These are phyloP conservation scores for Lasioglossum villosulum DNA, from an alignment of 2,888 invertebrate species.

Conservation along the genomic window DNA sequence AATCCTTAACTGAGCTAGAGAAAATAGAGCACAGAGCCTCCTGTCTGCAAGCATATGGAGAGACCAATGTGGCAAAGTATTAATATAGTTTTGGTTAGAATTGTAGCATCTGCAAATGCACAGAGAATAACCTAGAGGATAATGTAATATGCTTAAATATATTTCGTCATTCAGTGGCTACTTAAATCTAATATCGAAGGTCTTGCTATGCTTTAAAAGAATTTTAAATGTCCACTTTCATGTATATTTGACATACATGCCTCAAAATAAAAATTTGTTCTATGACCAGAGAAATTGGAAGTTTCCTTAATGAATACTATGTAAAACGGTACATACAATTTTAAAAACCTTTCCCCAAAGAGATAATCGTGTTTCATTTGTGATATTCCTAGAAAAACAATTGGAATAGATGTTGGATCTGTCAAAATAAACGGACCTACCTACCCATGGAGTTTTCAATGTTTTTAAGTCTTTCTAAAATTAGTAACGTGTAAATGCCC, in stretches of 20 bases:
- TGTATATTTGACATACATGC: neutral
- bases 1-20: slow-evolving; percentile 63
- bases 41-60: slow-evolving; percentile 83
- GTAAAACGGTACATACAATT: neutral
- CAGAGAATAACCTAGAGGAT: slow-evolving; percentile 17
- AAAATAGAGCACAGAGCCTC: slow-evolving; percentile 76
- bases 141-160: neutral
- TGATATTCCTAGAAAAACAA: neutral
- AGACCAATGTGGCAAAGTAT: slow-evolving; percentile 73
- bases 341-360: neutral
- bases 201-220: neutral
- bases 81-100: slow-evolving; percentile 39
- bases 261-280: neutral
- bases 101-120: slow-evolving; percentile 8
- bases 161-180: neutral
- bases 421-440: slow-evolving; percentile 29
- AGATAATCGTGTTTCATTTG: slow-evolving; percentile 1
- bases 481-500: slow-evolving; percentile 14
- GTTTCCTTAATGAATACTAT: neutral
- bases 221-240: slow-evolving; percentile 14
- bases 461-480: neutral
- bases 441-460: slow-evolving; percentile 6
- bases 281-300: neutral
- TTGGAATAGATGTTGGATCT: neutral
- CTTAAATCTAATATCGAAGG: slow-evolving; percentile 15